phyloP scores from a whole-genome alignment of 2,113 vertebrate genomes.

The Phalacrocorax carbo region DNA sequence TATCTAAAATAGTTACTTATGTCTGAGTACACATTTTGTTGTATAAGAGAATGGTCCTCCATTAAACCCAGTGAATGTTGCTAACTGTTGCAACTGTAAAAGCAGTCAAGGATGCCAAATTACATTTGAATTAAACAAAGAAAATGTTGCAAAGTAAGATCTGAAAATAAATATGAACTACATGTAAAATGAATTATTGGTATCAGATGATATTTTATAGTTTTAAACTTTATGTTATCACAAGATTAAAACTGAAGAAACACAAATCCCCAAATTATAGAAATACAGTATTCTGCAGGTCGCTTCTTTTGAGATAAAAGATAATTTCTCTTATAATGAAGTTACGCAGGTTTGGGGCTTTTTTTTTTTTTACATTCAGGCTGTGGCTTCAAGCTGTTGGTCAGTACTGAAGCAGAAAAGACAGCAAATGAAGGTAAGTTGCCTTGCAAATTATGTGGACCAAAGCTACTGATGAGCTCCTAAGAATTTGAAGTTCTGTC shows the following conservation, averaged over 20 bases:
- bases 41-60: background rate
- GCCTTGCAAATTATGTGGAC: background rate
- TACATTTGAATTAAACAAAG: background rate
- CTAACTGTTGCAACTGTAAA: background rate
- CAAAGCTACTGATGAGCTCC: background rate
- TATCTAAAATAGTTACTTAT: conserved; percentile 47
- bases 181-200: background rate
- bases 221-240: background rate
- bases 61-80: background rate
- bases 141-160: background rate
- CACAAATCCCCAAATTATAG: background rate
- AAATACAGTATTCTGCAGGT: background rate
- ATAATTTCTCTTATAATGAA: background rate
- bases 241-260: background rate
- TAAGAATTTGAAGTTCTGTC: background rate
- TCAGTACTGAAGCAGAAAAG: conserved; percentile 95
- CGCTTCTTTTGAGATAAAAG: background rate
- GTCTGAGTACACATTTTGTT: background rate
- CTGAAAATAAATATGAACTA: background rate
- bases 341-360: background rate
- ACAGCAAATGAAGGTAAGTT: conserved; percentile 89
- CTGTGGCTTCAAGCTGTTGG: conserved; percentile 96
- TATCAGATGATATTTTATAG: background rate
- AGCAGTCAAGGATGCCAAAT: background rate
- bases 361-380: conserved; percentile 70